Base-by-base conservation (phyloP, 2,888 invertebrate genomes). In the Hypomecis atomaria region DNA sequence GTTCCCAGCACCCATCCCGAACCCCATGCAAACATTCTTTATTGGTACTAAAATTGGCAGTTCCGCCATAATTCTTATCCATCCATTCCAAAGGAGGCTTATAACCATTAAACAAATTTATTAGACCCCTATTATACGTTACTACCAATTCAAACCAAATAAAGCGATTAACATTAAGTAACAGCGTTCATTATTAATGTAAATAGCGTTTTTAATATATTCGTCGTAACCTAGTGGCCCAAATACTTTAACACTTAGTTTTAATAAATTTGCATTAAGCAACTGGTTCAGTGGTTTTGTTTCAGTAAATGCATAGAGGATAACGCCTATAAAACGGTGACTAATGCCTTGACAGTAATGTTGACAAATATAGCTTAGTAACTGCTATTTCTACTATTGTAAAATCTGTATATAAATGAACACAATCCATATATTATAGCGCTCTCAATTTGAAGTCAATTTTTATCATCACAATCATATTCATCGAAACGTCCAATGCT, bases 231-330 rank as follows among this genome's bases (percentile, higher is more conserved):
- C 78, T 63, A 74, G 49, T 80, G 71, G 66, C 72, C 74, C 67
- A 72, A 71, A 76, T 73, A 68, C 67, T 52, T 57, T 56, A 71
- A 64, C 66, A 68, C 69, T 70, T 71, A 68, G 69, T 70, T 72
- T 73, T 72, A 57, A 61, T 65, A 70, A 68, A 82, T 81, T 81
- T 78, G 71, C 79, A 81, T 81, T 77, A 76, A 80, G 79, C 78
- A 74, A 76, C 71, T 69, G 68, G 64, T 50, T 74, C 67, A 69
- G 69, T 70, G 71, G 66, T 67, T 69, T 59, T 66, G 65, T 69
- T 61, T 62, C 62, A 59, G 64, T 68, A 67, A 71, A 71, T 71
- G 63, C 64, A 66, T 69, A 70, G 59, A 75, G 72, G 70, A 67
- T 67, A 70, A 59, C 56, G 61, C 66, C 62, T 53, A 54, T 53